Evolutionary conservation across 2,888 invertebrate species (phyloP).

Genomic region (Sinhomidia bicolor): DNA sequence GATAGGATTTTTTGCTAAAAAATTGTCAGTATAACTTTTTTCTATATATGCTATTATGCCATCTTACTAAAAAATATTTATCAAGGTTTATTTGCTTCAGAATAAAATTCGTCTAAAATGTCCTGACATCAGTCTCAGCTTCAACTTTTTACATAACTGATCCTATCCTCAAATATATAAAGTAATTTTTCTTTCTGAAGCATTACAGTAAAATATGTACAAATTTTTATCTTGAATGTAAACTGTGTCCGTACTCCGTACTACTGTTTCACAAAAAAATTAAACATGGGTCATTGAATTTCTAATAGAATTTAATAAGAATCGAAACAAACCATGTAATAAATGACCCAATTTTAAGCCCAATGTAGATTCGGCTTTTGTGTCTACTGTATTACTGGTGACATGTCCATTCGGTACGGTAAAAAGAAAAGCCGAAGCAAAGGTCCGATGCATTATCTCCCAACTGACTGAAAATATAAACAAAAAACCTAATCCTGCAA

Average conservation of each 20-base stretch:
- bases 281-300: constrained; percentile 55
- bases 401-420: not conserved
- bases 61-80: not conserved
- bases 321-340: constrained; percentile 14
- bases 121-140: not conserved
- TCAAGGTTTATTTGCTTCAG: not conserved
- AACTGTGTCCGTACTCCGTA: too few species aligned
- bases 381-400: not conserved
- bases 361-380: not conserved
- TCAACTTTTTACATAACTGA: not conserved
- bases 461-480: constrained; percentile 6
- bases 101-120: not conserved
- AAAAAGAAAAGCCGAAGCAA: not conserved
- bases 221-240: too few species aligned
- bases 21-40: too few species aligned
- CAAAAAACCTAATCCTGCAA: constrained; percentile 69
- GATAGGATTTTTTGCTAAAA: not conserved
- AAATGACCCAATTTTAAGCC: constrained; percentile 58
- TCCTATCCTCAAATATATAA: not conserved
- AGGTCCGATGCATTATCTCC: not conserved
- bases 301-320: constrained; percentile 40
- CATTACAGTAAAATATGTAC: too few species aligned
- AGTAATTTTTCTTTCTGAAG: too few species aligned
- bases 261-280: not conserved
- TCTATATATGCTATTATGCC: too few species aligned